phyloP scores from a whole-genome alignment of 2,888 invertebrate species.

The Synergus umbraculus region DNA sequence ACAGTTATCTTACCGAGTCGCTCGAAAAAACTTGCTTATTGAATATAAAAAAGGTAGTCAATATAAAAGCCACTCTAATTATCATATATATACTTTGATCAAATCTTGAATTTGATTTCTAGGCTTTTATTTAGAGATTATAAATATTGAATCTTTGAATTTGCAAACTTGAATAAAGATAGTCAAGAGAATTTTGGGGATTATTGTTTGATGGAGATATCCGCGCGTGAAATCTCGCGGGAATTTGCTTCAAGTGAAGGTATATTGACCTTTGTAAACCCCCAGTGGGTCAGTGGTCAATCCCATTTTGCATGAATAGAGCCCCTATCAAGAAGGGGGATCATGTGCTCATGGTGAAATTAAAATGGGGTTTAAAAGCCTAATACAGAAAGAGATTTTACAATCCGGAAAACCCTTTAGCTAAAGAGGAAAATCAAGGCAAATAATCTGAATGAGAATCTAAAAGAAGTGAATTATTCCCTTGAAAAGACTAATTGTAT shows the following conservation, averaged over 20 bases:
- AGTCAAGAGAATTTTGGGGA: neutral
- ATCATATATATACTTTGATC: neutral
- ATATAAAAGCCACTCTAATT: neutral
- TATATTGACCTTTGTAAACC: conserved; percentile 48
- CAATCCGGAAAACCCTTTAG: neutral
- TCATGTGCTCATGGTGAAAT: conserved; percentile 66
- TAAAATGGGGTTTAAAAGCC: conserved; percentile 59
- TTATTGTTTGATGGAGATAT: neutral
- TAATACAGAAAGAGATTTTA: conserved; percentile 30
- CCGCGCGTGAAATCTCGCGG: neutral
- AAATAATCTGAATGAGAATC: neutral
- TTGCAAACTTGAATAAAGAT: neutral
- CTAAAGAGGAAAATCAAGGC: neutral
- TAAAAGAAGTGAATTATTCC: neutral
- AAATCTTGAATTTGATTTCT: neutral
- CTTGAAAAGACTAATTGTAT: neutral
- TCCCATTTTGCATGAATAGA: conserved; percentile 61
- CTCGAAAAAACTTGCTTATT: conserved; percentile 2
- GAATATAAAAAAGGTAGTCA: neutral
- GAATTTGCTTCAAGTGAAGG: neutral
- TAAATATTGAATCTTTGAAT: too few species aligned
- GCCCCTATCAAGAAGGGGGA: conserved; percentile 64
- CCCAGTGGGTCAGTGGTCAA: conserved; percentile 70
- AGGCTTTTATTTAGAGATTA: neutral
- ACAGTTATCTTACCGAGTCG: neutral